Base-by-base conservation (phyloP, 2,888 invertebrate genomes). In the Anaspis maculata region DNA sequence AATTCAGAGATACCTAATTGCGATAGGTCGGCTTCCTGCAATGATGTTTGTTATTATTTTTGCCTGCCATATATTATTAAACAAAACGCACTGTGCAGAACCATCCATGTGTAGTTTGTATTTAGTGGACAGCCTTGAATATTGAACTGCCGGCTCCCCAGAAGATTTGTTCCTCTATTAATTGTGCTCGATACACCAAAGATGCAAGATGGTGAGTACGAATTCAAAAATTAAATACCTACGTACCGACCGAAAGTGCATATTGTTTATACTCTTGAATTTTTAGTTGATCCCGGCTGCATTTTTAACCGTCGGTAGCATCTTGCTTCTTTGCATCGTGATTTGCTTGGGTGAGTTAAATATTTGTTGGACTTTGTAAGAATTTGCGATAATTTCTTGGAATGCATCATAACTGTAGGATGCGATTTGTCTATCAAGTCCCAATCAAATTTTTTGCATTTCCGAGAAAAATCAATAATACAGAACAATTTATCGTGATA, bases 51-150 rank as follows among this genome's bases (percentile, higher is more conserved):
- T 36, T 33, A 30, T 40, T 40, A 28, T 30, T 36, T 25, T 30
- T 36, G 30, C 25, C 27, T 33, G 26, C n/a, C n/a, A n/a, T n/a
- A 15, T 39, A 39, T 39, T 39, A 35, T 39, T 39, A 29, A 35
- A 35, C 31, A 30, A 25, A 15, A 13, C 6, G 12, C n/a, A 48
- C 42, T n/a, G n/a, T n/a, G 38, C 28, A 42, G 46, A 44, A 38
- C 41, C 46, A 45, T 34, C 48, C 46, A 48, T 45, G 49, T 52
- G 45, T 47, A 42, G 45, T 42, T 46, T 45, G 45, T 48, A 41
- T 44, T 45, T 42, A 49, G 45, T 49, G 41, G 49, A 42, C 48
- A 52, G 47, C 52, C 52, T 52, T 52, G 52, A 44, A 45, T 43
- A 43, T 48, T 52, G 48, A 44, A 49, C 47, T 41, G 32, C 39